These are phyloP conservation scores for Epistrophella euchroma DNA, from an alignment of 2,888 invertebrate species.

Conservation along the genomic window DNA sequence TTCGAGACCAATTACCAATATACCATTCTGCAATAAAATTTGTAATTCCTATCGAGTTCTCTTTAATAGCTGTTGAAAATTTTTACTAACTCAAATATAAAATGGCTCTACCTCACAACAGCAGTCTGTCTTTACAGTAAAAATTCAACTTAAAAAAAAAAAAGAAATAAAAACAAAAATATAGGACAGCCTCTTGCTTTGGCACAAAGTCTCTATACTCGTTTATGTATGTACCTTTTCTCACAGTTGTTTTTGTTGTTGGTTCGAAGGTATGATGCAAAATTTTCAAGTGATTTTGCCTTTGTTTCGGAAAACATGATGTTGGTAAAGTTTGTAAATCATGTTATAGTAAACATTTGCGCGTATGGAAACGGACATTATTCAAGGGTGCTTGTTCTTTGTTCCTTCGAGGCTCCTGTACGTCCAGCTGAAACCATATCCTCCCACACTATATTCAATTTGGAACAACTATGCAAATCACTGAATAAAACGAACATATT, in stretches of 20 bases:
- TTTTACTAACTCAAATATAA: neutral
- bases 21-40: neutral
- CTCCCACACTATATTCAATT: neutral
- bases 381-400: slow-evolving; percentile 32
- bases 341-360: slow-evolving; percentile 62
- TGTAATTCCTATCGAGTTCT: neutral
- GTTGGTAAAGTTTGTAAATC: slow-evolving; percentile 64
- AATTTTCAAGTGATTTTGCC: slow-evolving; percentile 46
- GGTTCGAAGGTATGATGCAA: slow-evolving; percentile 21
- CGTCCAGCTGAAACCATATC: neutral
- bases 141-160: slow-evolving; percentile 28
- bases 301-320: slow-evolving; percentile 63
- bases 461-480: neutral
- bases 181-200: slow-evolving; percentile 4
- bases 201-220: slow-evolving; percentile 19
- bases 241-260: neutral
- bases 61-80: neutral
- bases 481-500: slow-evolving; percentile 45
- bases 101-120: neutral
- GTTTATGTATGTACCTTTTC: neutral
- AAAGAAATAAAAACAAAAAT: neutral
- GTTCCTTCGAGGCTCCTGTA: neutral
- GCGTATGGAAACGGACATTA: slow-evolving; percentile 53
- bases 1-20: neutral
- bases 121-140: neutral